Evolutionary conservation across 2,797 vertebrate species (phyloP).

Genomic region (Pseudopleuronectes americanus): DNA sequence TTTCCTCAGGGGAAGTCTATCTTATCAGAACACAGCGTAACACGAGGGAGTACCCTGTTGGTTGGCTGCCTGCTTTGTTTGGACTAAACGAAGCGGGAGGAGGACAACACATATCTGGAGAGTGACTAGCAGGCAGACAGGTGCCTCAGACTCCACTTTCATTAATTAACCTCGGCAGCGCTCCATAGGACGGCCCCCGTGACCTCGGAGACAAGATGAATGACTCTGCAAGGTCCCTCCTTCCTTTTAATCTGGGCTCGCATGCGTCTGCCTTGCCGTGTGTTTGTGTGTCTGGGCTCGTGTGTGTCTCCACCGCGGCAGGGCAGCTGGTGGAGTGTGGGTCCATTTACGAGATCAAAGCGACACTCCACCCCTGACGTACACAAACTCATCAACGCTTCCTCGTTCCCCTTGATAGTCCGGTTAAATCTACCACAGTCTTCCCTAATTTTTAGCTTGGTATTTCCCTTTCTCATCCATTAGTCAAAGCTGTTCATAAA

Average conservation of each 20-base stretch:
- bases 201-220: slow-evolving; percentile 79
- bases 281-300: slow-evolving; percentile 41
- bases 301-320: slow-evolving; percentile 47
- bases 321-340: slow-evolving; percentile 72
- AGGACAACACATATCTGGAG: slow-evolving; percentile 48
- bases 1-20: slow-evolving; percentile 43
- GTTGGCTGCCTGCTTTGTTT: slow-evolving; percentile 72
- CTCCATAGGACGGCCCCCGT: slow-evolving; percentile 56
- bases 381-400: slow-evolving; percentile 34
- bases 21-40: slow-evolving; percentile 68
- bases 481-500: slow-evolving; percentile 64
- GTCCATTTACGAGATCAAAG: slow-evolving; percentile 79
- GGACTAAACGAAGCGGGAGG: slow-evolving; percentile 37
- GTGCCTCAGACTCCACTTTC: slow-evolving; percentile 78
- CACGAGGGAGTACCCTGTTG: slow-evolving; percentile 69
- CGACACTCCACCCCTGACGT: slow-evolving; percentile 50
- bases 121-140: slow-evolving; percentile 65
- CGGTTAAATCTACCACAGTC: slow-evolving; percentile 54
- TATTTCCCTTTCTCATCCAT: slow-evolving; percentile 66
- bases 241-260: slow-evolving; percentile 70
- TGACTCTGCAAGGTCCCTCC: slow-evolving; percentile 60
- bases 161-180: slow-evolving; percentile 80
- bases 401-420: slow-evolving; percentile 47
- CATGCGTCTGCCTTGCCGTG: slow-evolving; percentile 20
- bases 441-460: slow-evolving; percentile 55